Conservation (phyloP, 2,888 invertebrate species). For the Drosophila meridiana region DNA sequence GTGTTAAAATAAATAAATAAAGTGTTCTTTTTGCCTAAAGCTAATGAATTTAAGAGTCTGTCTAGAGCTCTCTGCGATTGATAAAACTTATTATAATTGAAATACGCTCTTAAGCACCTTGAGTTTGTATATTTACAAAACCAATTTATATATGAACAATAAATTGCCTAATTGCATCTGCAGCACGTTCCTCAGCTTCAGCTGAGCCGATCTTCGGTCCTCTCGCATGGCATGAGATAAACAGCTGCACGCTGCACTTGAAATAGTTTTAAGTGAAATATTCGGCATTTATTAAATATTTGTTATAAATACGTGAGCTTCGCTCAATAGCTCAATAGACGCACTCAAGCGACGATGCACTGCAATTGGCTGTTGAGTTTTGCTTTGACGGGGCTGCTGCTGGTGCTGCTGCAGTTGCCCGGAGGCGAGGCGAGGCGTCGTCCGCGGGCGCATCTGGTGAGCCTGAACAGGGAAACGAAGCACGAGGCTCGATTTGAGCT, state of each 20-base stretch:
- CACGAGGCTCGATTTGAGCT: conserved; percentile 9
- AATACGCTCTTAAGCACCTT: background rate
- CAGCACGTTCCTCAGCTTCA: conserved; percentile 28
- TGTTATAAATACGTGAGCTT: conserved; percentile 41
- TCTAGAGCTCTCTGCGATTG: background rate
- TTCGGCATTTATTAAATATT: background rate
- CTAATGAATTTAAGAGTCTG: background rate
- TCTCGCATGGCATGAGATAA: conserved; percentile 24
- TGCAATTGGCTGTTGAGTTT: conserved; percentile 28
- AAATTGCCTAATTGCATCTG: background rate
- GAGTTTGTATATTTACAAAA: background rate
- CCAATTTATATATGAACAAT: background rate
- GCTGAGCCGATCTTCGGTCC: conserved; percentile 2
- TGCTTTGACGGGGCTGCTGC: conserved; percentile 3
- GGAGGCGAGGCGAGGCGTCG: conserved; percentile 24
- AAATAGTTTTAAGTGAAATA: background rate
- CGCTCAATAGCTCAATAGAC: background rate
- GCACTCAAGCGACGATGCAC: conserved; percentile 32
- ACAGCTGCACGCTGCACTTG: conserved; percentile 7
- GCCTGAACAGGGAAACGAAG: conserved; percentile 2
- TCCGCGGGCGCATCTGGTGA: conserved; percentile 6
- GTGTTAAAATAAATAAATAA: too few relatives aligned
- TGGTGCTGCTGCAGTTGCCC: conserved; percentile 13
- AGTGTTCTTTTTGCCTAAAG: background rate
- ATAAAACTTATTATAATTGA: background rate